Conservation (phyloP, 2,888 invertebrate species). For the Polyommatus iphigenia region DNA sequence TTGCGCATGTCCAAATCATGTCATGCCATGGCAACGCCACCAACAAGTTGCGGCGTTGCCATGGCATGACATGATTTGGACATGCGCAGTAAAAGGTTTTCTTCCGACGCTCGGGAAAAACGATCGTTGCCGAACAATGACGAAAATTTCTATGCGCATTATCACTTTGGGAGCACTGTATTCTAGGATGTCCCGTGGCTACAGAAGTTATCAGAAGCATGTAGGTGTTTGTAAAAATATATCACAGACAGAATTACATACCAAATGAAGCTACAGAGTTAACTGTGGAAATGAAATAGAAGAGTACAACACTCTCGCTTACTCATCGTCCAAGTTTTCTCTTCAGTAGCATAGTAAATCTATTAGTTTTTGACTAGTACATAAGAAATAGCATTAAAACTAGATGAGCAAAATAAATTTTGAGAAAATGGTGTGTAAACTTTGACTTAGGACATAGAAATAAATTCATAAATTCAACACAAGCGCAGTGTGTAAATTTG, state of each 20-base stretch:
- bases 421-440: not conserved
- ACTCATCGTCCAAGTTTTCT: not conserved
- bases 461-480: not conserved
- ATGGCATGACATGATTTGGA: no score
- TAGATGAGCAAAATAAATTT: conserved; percentile 51
- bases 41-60: no score
- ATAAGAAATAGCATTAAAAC: conserved; percentile 53
- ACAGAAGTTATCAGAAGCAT: conserved; percentile 51
- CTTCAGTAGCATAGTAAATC: conserved; percentile 32
- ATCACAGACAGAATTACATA: conserved; percentile 68
- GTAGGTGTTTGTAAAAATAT: conserved; percentile 49
- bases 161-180: no score
- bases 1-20: no score
- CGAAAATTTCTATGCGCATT: no score
- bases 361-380: conserved; percentile 69
- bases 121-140: no score
- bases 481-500: conserved; percentile 54
- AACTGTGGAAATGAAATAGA: not conserved
- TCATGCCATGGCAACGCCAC: no score
- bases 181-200: conserved; percentile 70
- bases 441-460: not conserved
- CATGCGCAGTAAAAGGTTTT: no score
- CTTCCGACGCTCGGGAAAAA: no score
- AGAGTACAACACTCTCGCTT: not conserved
- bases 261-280: conserved; percentile 44